These are phyloP conservation scores for Platyrinchus mystaceus DNA, from an alignment of 2,797 vertebrate genomes.

Conservation along the genomic window DNA sequence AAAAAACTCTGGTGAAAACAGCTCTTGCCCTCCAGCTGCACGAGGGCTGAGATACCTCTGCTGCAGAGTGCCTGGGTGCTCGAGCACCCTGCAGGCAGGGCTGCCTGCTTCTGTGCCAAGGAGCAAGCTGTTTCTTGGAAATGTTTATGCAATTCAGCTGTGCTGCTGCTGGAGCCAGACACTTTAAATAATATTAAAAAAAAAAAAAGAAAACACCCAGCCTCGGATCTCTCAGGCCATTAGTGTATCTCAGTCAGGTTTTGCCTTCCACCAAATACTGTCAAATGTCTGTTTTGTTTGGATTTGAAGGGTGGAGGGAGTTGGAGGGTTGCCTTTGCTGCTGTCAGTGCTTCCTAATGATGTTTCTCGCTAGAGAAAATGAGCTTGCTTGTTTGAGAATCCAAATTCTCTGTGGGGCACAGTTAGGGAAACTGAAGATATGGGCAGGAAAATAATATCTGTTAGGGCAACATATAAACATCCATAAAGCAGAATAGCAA, in stretches of 20 bases:
- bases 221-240: background rate
- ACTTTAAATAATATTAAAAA: background rate
- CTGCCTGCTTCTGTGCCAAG: background rate
- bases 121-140: constrained; percentile 36
- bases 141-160: constrained; percentile 3
- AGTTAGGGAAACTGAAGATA: constrained; percentile 40
- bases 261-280: background rate
- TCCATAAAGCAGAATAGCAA: constrained; percentile 9
- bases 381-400: constrained; percentile 28
- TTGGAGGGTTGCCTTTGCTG: constrained; percentile 4
- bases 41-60: background rate
- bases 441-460: background rate
- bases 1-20: background rate
- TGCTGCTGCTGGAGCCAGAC: background rate
- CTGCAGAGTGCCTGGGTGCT: background rate
- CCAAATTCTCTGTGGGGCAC: constrained; percentile 1
- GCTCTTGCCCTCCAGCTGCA: background rate
- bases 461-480: background rate
- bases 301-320: constrained; percentile 9
- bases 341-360: constrained; percentile 37
- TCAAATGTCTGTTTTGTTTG: constrained; percentile 9
- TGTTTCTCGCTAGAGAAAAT: constrained; percentile 37
- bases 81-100: background rate
- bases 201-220: background rate
- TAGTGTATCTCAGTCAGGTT: background rate